A percentile compares a stretch with the other conserved stretches of the same genome.
phyloP scores from a whole-genome alignment of 1,140 invertebrate genomes.

The Papilio polytes region DNA sequence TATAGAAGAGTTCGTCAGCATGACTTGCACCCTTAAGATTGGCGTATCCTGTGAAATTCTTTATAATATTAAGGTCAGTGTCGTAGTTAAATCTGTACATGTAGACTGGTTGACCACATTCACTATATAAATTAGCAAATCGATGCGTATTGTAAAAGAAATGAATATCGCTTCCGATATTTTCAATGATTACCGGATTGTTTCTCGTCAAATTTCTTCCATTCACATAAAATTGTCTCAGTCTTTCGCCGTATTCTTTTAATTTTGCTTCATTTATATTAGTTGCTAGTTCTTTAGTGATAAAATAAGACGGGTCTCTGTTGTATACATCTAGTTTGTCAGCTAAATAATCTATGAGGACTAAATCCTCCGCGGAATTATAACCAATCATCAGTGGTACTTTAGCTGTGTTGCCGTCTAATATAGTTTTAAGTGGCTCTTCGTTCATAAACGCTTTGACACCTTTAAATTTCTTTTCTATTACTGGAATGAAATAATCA shows the following conservation, averaged over 20 bases:
- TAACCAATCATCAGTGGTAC: conserved; percentile 28
- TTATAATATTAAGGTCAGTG: conserved; percentile 64
- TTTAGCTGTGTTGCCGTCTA: neutral
- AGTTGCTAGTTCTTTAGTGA: conserved; percentile 52
- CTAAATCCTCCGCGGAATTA: conserved; percentile 80
- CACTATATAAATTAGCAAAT: conserved; percentile 59
- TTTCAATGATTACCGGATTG: conserved; percentile 40
- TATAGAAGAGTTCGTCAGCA: conserved; percentile 86
- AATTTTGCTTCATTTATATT: conserved; percentile 46
- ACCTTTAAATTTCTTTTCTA: conserved; percentile 68
- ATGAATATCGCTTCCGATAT: conserved; percentile 57
- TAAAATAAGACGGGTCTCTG: conserved; percentile 56
- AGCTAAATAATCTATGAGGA: conserved; percentile 60
- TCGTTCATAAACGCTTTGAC: conserved; percentile 21
- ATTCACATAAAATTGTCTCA: conserved; percentile 79
- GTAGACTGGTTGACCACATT: conserved; percentile 64
- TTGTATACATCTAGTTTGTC: conserved; percentile 55
- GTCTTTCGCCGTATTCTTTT: conserved; percentile 58
- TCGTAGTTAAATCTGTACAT: conserved; percentile 81
- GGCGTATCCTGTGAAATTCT: conserved; percentile 47
- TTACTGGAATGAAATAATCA: conserved; percentile 65
- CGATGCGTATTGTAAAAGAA: conserved; percentile 77
- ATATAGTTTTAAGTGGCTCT: neutral
- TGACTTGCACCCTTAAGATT: conserved; percentile 83
- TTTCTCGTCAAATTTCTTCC: conserved; percentile 53